These are phyloP conservation scores for Colletes latitarsis DNA, from an alignment of 1,140 invertebrate species.

Conservation along the genomic window DNA sequence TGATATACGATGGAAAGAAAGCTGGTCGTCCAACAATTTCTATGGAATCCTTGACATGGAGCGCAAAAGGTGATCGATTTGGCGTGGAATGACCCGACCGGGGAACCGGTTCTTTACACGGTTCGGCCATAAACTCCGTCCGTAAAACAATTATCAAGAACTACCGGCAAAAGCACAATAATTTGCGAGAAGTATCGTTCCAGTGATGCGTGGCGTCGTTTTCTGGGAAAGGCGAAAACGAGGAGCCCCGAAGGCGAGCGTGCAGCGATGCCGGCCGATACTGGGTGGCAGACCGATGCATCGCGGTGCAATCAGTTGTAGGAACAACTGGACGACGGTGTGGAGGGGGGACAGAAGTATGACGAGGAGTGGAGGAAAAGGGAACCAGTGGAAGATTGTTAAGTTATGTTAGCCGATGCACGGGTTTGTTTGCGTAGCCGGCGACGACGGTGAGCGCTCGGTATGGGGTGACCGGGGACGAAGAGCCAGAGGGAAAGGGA, in stretches of 20 bases:
- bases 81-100: too few relatives aligned
- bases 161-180: background rate
- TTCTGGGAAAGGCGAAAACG: slow-evolving; percentile 33
- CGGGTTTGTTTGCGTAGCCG: slow-evolving; percentile 67
- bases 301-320: slow-evolving; percentile 24
- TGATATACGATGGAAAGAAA: too few relatives aligned
- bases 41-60: too few relatives aligned
- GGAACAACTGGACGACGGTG: background rate
- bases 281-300: slow-evolving; percentile 28
- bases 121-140: too few relatives aligned
- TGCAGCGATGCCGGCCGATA: slow-evolving; percentile 12
- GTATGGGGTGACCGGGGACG: background rate
- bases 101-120: too few relatives aligned
- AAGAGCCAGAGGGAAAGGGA: background rate
- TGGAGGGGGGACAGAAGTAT: slow-evolving; percentile 1
- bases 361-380: background rate
- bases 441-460: background rate
- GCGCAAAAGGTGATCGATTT: too few relatives aligned
- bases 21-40: too few relatives aligned
- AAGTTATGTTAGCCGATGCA: slow-evolving; percentile 45
- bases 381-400: slow-evolving; percentile 35
- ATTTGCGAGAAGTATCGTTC: slow-evolving; percentile 15
- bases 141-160: too few relatives aligned
- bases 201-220: slow-evolving; percentile 4
- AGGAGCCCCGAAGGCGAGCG: slow-evolving; percentile 11